Evolutionary conservation across 2,113 vertebrate species (phyloP), one percentile per base, ranked within the genome.

Genomic region (Brachyistius frenatus): DNA sequence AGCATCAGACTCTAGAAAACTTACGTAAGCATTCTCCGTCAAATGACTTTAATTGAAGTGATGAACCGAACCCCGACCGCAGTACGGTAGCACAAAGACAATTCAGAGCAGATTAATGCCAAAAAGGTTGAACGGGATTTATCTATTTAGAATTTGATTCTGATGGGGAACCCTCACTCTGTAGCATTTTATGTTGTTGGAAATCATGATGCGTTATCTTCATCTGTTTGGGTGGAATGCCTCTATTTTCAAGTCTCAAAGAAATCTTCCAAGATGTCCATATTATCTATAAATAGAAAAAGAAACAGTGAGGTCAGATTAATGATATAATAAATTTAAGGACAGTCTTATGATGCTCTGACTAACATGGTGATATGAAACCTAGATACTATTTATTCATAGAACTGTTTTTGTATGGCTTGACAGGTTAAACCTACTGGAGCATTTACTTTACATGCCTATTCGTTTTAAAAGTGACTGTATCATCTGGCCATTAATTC

Each of bases 241-340:
- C 62, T 69, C 78, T 68, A 78, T 73, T 81, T 66, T 92, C 70
- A 89, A 65, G 91, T 64, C 88, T 67, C 50, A 94, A 66, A 69
- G 94, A 96, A 87, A 96, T 95, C 86, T 86, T 94, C 94, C 92
- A 95, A 78, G 94, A 94, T 66, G 86, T 95, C 82, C 93, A 95
- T 85, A 93, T 92, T 32, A 95, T 81, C 93, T 95, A 7, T 5
- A 36, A 55, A 8, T 55, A 16, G 35, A 9, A 32, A 39, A 33
- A 63, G 15, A 8, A 57, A 10, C 2, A 55, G 0, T 10, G 3
- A 65, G 23, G 14, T 2, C 9, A 70, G 2, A 62, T 1, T 44
- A 50, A 49, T 41, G 16, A 32, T 36, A 69, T 10, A 7, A 44
- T 49, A 35, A 2, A 54, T 41, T 52, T 55, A 4, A 52, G 1